Base-by-base conservation (phyloP, 2,888 invertebrate genomes). In the Tuberolachnus salignus region DNA sequence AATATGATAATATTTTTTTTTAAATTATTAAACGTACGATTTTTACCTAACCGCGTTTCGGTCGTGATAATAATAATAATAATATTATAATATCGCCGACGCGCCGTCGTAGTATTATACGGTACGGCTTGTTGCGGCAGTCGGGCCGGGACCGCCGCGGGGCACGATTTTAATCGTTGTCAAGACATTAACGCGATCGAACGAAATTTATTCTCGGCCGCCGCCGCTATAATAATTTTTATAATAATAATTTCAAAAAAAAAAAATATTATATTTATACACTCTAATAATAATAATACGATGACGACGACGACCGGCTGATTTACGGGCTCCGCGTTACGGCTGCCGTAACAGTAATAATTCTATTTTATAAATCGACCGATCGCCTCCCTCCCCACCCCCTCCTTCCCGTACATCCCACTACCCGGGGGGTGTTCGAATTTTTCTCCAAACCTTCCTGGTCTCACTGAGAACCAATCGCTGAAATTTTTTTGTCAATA, bases 141-240 rank as follows among this genome's bases (percentile, higher is more conserved):
- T 61, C n/a, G 61, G 19, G 51, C 51, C 44, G 64, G 64, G 74
- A 74, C 44, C 64, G 74, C 74, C 55, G 74, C 64, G 64, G 74
- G 74, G 64, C 64, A 74, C 74, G 74, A 64, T 74, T 74, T 74
- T 66, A 74, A 74, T 74, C 74, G 74, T 74, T 74, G 74, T 66
- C 55, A 46, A 46, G 64, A 64, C 23, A 74, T 74, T 74, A 64
- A 64, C 63, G 53, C 73, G n/a, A 63, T 16, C 23, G 59, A 71
- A 71, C 19, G 71, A 71, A 71, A 71, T 71, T 71, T 59, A 71
- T 71, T 71, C 63, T 51, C 26, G 59, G 13, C 63, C 63, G n/a
- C 21, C 64, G 42, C 63, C 42, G 44, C 10, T 2, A 64, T 19
- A 6, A 53, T n/a, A n/a, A n/a, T n/a, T n/a, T n/a, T n/a, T n/a